Evolutionary conservation across 2,113 vertebrate genomes (phyloP).

Genomic region (Protobothrops flavoviridis): DNA sequence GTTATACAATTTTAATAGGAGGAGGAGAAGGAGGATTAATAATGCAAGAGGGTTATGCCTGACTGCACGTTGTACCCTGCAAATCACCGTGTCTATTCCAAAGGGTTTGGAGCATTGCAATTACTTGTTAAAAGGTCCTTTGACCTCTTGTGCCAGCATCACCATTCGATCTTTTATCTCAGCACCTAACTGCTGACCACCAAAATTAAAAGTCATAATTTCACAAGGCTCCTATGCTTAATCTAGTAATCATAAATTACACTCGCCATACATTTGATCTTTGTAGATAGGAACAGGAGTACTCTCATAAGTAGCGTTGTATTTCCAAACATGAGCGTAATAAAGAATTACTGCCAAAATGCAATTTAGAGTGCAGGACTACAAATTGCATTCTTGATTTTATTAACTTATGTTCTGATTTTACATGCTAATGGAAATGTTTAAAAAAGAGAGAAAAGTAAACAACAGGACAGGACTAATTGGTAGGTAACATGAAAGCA

Average conservation of each 20-base stretch:
- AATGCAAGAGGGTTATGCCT: not conserved
- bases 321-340: not conserved
- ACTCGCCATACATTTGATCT: not conserved
- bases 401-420: not conserved
- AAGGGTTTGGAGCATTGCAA: not conserved
- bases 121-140: not conserved
- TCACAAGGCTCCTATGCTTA: not conserved
- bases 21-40: not conserved
- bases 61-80: not conserved
- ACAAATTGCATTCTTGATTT: not conserved
- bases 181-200: not conserved
- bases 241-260: not conserved
- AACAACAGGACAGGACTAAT: not conserved
- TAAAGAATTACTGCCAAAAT: not conserved
- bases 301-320: not conserved
- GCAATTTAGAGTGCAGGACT: not conserved
- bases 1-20: not conserved
- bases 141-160: not conserved
- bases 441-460: not conserved
- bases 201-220: not conserved
- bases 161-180: not conserved
- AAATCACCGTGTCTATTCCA: not conserved
- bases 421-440: not conserved
- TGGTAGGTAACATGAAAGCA: not conserved
- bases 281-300: not conserved